Evolutionary conservation across 2,888 invertebrate genomes (phyloP), one percentile per base, ranked within the genome.

Genomic region (Heteropelma amictum): DNA sequence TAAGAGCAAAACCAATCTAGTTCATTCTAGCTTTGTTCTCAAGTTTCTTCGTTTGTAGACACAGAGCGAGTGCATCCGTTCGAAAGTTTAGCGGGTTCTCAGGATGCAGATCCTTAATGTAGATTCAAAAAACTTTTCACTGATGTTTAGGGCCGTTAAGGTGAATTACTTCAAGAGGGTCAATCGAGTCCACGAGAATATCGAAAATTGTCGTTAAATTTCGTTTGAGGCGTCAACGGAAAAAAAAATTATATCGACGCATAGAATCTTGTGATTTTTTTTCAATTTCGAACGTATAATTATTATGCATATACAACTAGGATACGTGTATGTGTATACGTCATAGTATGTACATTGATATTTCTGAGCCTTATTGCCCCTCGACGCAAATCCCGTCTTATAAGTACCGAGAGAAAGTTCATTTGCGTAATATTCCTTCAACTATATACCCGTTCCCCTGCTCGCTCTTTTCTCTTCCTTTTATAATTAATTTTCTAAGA

Each of bases 401-500:
- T 72, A 76, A 77, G 72, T 77, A 64, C 49, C 64, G 14, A 42
- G 45, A 58, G 45, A 68, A 70, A 65, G 54, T 77, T 70, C 53
- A 72, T 78, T 75, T 77, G 71, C 51, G 64, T 65, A 76, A 76
- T 79, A 75, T 64, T 61, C 68, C 67, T 67, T 72, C 51, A 51
- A 58, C 65, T 51, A 21, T 53, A 40, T 30, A 38, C 4, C 26
- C 49, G 17, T 40, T 19, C 45, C 63, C 30, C 10, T 19, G 35
- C 54, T 33, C 14, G 6, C 12, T 56, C 28, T 35, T 47, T 47
- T 60, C 17, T 42, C 10, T 54, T 35, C 10, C 28, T 54, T 67
- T 30, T 35, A 10, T 61, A 54, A 67, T 54, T 38, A 49, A 61
- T 61, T 14, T 54, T 61, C 61, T 7, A 33, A 47, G 47, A n/a